A percentile compares a stretch with the other conserved stretches of the same genome.
Evolutionary conservation across 2,797 vertebrate species (phyloP).

Genomic region (Chiroxiphia lanceolata): DNA sequence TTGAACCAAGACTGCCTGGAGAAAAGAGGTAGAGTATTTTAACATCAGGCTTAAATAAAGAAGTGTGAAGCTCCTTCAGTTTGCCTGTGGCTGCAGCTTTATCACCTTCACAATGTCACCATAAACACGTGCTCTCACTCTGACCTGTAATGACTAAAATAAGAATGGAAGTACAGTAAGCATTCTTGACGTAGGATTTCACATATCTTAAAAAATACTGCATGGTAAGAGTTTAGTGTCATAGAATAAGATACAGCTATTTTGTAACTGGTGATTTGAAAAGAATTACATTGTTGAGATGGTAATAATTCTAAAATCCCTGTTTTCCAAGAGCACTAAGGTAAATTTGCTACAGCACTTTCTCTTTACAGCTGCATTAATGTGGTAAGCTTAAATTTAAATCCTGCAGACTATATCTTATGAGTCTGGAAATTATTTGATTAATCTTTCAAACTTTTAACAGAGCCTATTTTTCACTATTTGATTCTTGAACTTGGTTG

Average conservation of each 20-base stretch:
- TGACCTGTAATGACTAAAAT: constrained; percentile 10
- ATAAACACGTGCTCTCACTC: background rate
- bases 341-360: background rate
- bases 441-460: background rate
- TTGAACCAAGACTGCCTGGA: background rate
- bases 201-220: background rate
- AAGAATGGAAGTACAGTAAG: background rate
- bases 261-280: background rate
- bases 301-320: background rate
- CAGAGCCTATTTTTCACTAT: background rate
- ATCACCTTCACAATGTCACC: constrained; percentile 26
- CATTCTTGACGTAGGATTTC: background rate
- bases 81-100: background rate
- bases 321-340: background rate
- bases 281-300: background rate
- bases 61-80: background rate
- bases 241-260: background rate
- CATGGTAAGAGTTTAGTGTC: background rate
- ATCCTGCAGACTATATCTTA: background rate
- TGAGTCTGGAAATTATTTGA: background rate
- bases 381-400: background rate
- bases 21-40: constrained; percentile 30
- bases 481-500: background rate
- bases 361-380: background rate
- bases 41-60: constrained; percentile 19